These are phyloP conservation scores for Dipodomys merriami DNA, from an alignment of 2,113 vertebrate genomes.

Conservation along the genomic window DNA sequence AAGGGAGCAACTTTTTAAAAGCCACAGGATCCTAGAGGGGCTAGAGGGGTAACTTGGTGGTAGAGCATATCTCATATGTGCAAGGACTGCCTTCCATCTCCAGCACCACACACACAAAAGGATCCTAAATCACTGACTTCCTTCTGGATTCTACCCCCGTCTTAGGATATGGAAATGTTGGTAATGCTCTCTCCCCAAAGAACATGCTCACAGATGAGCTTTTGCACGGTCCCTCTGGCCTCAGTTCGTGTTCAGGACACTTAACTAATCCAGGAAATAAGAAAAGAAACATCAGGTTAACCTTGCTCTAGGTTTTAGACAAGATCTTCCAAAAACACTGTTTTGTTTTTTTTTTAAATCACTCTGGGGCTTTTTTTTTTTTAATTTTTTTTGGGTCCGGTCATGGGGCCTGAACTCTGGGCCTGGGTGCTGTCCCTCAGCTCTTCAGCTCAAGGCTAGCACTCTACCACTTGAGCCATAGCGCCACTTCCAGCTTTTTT, in stretches of 20 bases:
- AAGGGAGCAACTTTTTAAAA: background rate
- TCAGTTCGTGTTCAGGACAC: background rate
- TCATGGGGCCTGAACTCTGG: too few relatives aligned
- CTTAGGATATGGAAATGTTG: background rate
- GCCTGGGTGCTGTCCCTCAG: too few relatives aligned
- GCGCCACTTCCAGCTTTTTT: too few relatives aligned
- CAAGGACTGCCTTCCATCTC: background rate
- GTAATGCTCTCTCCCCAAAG: background rate
- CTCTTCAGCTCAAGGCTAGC: too few relatives aligned
- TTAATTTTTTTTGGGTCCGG: too few relatives aligned
- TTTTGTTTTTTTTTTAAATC: background rate
- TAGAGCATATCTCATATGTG: background rate
- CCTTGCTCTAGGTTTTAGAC: conserved; percentile 8
- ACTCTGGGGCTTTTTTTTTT: too few relatives aligned
- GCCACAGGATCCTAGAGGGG: background rate
- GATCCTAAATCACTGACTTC: background rate
- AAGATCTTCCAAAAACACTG: conserved; percentile 20
- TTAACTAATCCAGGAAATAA: background rate
- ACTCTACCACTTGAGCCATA: too few relatives aligned
- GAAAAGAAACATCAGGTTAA: background rate
- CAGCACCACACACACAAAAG: background rate
- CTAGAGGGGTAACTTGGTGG: background rate
- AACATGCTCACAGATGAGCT: background rate
- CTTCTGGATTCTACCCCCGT: background rate
- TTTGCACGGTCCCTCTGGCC: background rate